phyloP scores from a whole-genome alignment of 2,797 vertebrate genomes.

The Microchirus variegatus region DNA sequence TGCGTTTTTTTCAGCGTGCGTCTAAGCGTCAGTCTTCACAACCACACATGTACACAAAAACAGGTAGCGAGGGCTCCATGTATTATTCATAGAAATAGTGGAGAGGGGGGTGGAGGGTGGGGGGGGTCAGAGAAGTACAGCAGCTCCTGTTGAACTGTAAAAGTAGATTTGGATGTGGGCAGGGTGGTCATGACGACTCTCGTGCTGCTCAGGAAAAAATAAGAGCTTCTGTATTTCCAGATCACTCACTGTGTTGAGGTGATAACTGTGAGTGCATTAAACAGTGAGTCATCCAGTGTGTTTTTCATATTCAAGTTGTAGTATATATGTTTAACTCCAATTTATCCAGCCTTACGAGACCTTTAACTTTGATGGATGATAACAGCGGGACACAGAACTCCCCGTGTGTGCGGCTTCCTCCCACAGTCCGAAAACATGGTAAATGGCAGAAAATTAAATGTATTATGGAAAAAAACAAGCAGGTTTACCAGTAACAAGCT shows the following conservation, averaged over 20 bases:
- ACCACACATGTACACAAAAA: conserved; percentile 53
- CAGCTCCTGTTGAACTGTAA: conserved; percentile 53
- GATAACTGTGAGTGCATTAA: conserved; percentile 43
- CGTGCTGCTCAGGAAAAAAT: conserved; percentile 48
- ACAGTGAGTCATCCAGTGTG: conserved; percentile 35
- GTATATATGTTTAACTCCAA: no score
- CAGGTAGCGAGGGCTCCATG: conserved; percentile 73
- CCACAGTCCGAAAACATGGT: no score
- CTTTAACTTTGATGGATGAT: no score
- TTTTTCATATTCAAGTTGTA: conserved; percentile 4
- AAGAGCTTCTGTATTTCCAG: conserved; percentile 33
- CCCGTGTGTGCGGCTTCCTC: no score
- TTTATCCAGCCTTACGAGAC: no score
- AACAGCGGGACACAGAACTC: no score
- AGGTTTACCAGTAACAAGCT: neutral
- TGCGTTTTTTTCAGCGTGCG: conserved; percentile 38
- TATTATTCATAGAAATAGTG: conserved; percentile 67
- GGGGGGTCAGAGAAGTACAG: conserved; percentile 57
- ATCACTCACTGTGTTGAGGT: conserved; percentile 39
- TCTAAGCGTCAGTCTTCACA: conserved; percentile 41
- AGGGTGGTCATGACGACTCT: conserved; percentile 70
- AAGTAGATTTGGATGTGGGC: conserved; percentile 66
- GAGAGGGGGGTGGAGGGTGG: neutral
- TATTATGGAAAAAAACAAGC: no score
- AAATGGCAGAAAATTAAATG: no score